These are phyloP conservation scores for Eucera pruinosa DNA, from an alignment of 2,888 invertebrate genomes.

Conservation along the genomic window DNA sequence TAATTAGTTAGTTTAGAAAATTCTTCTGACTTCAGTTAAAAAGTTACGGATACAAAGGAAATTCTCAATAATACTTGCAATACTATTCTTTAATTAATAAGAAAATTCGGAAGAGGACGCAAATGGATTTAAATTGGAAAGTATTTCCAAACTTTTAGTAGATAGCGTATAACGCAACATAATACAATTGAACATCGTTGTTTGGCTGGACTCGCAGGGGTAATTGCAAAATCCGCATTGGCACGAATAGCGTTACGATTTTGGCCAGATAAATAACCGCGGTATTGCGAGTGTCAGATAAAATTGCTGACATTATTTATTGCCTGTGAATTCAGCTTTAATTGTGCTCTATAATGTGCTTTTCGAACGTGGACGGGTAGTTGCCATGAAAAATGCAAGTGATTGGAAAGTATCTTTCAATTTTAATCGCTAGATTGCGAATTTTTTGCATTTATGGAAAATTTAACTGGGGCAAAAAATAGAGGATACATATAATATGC, in stretches of 20 bases:
- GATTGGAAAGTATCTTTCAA: not conserved
- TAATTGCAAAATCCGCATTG: slow-evolving; percentile 52
- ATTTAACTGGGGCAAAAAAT: no score
- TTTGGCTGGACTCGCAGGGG: slow-evolving; percentile 4
- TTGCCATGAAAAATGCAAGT: slow-evolving; percentile 10
- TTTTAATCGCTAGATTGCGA: no score
- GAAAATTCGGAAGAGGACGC: no score
- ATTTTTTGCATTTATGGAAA: no score
- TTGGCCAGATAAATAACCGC: slow-evolving; percentile 23
- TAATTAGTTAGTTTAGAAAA: no score
- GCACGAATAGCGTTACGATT: slow-evolving; percentile 17
- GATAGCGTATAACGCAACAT: not conserved
- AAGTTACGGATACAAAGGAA: no score
- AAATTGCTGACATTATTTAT: slow-evolving; percentile 22
- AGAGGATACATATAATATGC: no score
- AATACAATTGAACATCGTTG: not conserved
- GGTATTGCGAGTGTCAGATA: not conserved
- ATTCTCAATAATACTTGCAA: no score
- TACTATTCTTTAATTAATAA: no score
- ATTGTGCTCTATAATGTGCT: slow-evolving; percentile 2
- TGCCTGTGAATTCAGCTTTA: slow-evolving; percentile 1
- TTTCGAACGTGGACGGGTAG: slow-evolving; percentile 18
- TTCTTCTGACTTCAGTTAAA: no score
- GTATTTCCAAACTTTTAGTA: not conserved
- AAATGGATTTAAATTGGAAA: not conserved